These are phyloP conservation scores for Cerastis leucographa DNA, from an alignment of 2,888 invertebrate species.

Conservation along the genomic window DNA sequence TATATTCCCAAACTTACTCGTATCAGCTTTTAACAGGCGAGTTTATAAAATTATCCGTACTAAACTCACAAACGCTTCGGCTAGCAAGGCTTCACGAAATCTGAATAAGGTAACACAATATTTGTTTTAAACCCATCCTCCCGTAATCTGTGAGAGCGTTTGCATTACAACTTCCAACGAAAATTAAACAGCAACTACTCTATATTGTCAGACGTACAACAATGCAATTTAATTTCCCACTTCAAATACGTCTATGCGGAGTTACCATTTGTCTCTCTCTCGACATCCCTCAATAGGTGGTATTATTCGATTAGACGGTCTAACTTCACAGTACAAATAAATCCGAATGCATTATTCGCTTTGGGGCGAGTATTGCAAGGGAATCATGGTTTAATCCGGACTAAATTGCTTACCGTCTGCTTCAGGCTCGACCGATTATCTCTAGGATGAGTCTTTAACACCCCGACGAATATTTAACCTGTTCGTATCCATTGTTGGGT, in stretches of 20 bases:
- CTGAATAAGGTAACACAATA: slow-evolving; percentile 54
- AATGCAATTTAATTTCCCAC: slow-evolving; percentile 70
- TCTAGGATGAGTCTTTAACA: slow-evolving; percentile 69
- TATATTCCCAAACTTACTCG: slow-evolving; percentile 13
- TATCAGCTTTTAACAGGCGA: slow-evolving; percentile 47
- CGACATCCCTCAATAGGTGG: slow-evolving; percentile 70
- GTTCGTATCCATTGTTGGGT: slow-evolving; percentile 63
- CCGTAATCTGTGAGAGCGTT: slow-evolving; percentile 41
- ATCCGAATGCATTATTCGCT: slow-evolving; percentile 78
- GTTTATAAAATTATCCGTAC: slow-evolving; percentile 37
- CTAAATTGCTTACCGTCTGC: slow-evolving; percentile 81
- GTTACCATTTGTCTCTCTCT: slow-evolving; percentile 64
- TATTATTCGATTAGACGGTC: slow-evolving; percentile 79
- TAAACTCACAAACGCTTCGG: slow-evolving; percentile 41
- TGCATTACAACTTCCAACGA: slow-evolving; percentile 46
- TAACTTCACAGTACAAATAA: slow-evolving; percentile 78
- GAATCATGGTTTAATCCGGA: slow-evolving; percentile 78
- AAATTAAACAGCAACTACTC: slow-evolving; percentile 55
- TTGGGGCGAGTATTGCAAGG: slow-evolving; percentile 76
- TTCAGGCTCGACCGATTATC: slow-evolving; percentile 74
- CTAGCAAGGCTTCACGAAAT: slow-evolving; percentile 39
- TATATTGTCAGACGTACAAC: slow-evolving; percentile 47
- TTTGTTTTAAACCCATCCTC: slow-evolving; percentile 52
- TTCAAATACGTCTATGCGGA: slow-evolving; percentile 52
- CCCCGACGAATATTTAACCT: slow-evolving; percentile 72